phyloP scores from a whole-genome alignment of 2,888 invertebrate species.

The Parasteatoda lunata region DNA sequence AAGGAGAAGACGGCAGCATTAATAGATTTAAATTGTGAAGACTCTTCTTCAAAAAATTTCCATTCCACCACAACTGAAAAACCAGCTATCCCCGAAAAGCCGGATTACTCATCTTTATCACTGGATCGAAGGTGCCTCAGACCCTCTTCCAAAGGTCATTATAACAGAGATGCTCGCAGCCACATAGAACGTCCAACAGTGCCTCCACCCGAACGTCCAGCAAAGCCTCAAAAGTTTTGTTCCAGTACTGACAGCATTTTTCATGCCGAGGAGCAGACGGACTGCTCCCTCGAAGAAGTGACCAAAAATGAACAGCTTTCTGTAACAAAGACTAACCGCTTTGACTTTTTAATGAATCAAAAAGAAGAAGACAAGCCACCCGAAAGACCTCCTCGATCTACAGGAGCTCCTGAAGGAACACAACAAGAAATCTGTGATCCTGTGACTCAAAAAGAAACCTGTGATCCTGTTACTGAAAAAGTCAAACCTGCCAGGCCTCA shows the following conservation, averaged over 20 bases:
- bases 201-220: constrained; percentile 50
- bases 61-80: constrained; percentile 26
- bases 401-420: not conserved
- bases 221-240: constrained; percentile 18
- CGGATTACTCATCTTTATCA: constrained; percentile 53
- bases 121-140: constrained; percentile 47
- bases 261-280: not conserved
- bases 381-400: constrained; percentile 56
- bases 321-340: constrained; percentile 47
- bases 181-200: constrained; percentile 56
- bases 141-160: not conserved
- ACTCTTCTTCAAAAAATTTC: not conserved
- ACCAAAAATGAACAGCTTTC: constrained; percentile 12
- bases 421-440: not conserved
- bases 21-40: constrained; percentile 27
- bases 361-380: constrained; percentile 41
- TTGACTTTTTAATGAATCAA: constrained; percentile 58
- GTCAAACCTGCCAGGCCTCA: constrained; percentile 56
- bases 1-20: constrained; percentile 8
- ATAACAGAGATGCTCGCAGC: constrained; percentile 26
- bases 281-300: not conserved
- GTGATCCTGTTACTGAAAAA: constrained; percentile 15
- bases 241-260: constrained; percentile 35
- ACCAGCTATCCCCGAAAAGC: constrained; percentile 50
- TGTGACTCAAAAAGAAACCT: not conserved